Conservation (phyloP, 2,888 invertebrate species). For the Drosophila hamatofila region DNA sequence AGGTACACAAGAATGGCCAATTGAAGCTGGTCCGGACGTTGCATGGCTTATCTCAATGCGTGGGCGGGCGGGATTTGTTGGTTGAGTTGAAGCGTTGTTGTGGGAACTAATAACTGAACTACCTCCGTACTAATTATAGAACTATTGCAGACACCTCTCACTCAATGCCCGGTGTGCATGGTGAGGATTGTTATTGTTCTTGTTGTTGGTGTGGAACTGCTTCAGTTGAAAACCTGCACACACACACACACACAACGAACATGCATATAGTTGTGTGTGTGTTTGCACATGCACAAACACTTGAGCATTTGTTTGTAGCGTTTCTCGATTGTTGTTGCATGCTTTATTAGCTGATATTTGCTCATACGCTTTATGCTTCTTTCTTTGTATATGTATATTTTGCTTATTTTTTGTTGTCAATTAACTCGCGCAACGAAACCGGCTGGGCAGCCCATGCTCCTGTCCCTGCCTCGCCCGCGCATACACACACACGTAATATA, state of each 20-base stretch:
- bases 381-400: slow-evolving; percentile 33
- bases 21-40: slow-evolving; percentile 26
- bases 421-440: slow-evolving; percentile 72
- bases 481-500: slow-evolving; percentile 5
- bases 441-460: slow-evolving; percentile 66
- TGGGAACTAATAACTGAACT: slow-evolving; percentile 18
- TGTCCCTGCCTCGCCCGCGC: slow-evolving; percentile 44
- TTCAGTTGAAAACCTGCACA: slow-evolving; percentile 41
- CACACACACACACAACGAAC: slow-evolving; percentile 28
- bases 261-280: slow-evolving; percentile 20
- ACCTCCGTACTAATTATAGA: slow-evolving; percentile 49
- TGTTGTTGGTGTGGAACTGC: slow-evolving; percentile 12
- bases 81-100: slow-evolving; percentile 4
- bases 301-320: slow-evolving; percentile 43
- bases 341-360: slow-evolving; percentile 50
- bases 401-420: slow-evolving; percentile 59
- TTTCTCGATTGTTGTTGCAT: slow-evolving; percentile 41
- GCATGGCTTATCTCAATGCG: slow-evolving; percentile 25
- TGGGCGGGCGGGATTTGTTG: slow-evolving; percentile 19
- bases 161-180: slow-evolving; percentile 39
- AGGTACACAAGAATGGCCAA: slow-evolving; percentile 29
- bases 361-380: slow-evolving; percentile 49
- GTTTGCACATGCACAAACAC: slow-evolving; percentile 20
- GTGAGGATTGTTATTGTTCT: slow-evolving; percentile 24
- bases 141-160: slow-evolving; percentile 23